phyloP scores from a whole-genome alignment of 2,888 invertebrate species.

The Sarcophaga subvicina region DNA sequence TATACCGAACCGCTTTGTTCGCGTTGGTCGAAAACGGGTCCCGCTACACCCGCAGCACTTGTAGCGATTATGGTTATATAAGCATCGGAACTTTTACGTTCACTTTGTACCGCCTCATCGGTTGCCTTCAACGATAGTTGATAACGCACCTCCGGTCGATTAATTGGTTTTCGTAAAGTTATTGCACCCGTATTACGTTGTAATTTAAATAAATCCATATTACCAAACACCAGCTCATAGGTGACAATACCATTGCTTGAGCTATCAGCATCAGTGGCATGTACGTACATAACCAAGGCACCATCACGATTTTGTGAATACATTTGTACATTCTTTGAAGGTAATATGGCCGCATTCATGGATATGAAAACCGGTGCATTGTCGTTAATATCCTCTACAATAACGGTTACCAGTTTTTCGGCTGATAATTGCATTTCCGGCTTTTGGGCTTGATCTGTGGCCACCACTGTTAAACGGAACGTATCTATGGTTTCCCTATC shows the following conservation, averaged over 20 bases:
- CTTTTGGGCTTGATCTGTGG: constrained; percentile 93
- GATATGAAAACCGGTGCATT: constrained; percentile 95
- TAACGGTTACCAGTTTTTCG: constrained; percentile 95
- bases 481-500: constrained; percentile 95
- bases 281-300: constrained; percentile 88
- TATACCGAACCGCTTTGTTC: constrained; percentile 89
- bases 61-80: constrained; percentile 92
- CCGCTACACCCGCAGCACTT: constrained; percentile 72
- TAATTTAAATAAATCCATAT: constrained; percentile 89
- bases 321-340: constrained; percentile 74
- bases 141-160: constrained; percentile 88
- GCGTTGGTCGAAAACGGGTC: constrained; percentile 85
- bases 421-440: constrained; percentile 89
- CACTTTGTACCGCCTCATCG: constrained; percentile 95
- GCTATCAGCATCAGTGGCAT: constrained; percentile 94
- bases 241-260: constrained; percentile 96
- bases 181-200: constrained; percentile 91
- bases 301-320: constrained; percentile 83
- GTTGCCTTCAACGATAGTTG: constrained; percentile 93
- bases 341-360: constrained; percentile 94
- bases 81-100: constrained; percentile 93
- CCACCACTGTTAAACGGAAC: constrained; percentile 93
- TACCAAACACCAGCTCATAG: constrained; percentile 92
- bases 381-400: constrained; percentile 96
- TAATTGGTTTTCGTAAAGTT: constrained; percentile 84